These are phyloP conservation scores for Neolamprologus modestus DNA, from an alignment of 2,113 vertebrate genomes.

Conservation along the genomic window DNA sequence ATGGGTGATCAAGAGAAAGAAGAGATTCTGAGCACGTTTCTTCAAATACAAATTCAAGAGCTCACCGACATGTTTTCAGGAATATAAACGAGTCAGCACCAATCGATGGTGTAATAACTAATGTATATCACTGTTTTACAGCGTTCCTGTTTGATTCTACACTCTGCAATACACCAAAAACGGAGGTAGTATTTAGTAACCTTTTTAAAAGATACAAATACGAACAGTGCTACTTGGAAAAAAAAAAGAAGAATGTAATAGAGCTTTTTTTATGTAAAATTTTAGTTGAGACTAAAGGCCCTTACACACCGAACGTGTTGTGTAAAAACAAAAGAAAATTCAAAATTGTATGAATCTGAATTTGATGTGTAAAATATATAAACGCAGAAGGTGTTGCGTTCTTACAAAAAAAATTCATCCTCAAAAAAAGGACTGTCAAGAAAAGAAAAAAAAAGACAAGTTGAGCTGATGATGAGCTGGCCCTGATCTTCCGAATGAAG, in stretches of 20 bases:
- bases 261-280: not conserved
- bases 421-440: not conserved
- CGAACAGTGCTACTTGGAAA: not conserved
- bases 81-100: not conserved
- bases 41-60: not conserved
- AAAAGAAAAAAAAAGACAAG: not conserved
- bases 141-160: not conserved
- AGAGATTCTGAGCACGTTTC: not conserved
- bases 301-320: not conserved
- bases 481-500: not conserved
- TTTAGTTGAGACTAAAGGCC: not conserved
- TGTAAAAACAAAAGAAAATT: not conserved
- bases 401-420: not conserved
- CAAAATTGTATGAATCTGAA: not conserved
- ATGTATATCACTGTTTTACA: not conserved
- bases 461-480: not conserved
- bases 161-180: not conserved
- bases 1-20: conserved; percentile 1
- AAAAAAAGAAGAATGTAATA: not conserved
- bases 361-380: not conserved
- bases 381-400: not conserved
- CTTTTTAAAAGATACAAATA: not conserved
- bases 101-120: not conserved
- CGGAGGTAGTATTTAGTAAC: not conserved
- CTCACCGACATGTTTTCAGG: not conserved